phyloP scores from a whole-genome alignment of 2,888 invertebrate species.

The Nomada ruficornis region DNA sequence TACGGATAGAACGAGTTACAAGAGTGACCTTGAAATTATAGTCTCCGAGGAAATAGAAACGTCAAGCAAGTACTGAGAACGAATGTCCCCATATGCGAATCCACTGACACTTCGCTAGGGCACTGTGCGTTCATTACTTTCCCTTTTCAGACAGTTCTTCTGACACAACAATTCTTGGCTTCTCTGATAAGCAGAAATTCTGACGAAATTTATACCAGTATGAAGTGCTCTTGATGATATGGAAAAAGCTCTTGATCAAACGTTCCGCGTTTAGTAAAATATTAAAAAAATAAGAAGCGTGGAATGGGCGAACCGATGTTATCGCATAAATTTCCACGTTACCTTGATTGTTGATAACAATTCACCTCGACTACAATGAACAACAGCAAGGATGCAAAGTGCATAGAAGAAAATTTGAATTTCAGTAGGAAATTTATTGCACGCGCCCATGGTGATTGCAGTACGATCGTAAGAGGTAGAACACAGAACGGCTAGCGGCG shows the following conservation, averaged over 20 bases:
- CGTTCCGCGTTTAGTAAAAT: too few relatives aligned
- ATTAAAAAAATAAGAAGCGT: too few relatives aligned
- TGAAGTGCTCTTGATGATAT: too few relatives aligned
- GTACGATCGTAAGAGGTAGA: slow-evolving; percentile 21
- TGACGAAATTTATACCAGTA: too few relatives aligned
- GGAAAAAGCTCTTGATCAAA: too few relatives aligned
- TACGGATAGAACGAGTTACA: too few relatives aligned
- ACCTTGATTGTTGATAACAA: not conserved
- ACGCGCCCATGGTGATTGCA: not conserved
- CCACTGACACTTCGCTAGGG: slow-evolving; percentile 27
- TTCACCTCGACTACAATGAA: not conserved
- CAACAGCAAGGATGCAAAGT: slow-evolving; percentile 4
- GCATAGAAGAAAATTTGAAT: slow-evolving; percentile 28
- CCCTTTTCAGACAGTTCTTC: too few relatives aligned
- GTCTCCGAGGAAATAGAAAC: too few relatives aligned
- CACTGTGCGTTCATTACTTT: too few relatives aligned
- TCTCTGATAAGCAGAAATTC: too few relatives aligned
- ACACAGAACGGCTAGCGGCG: slow-evolving; percentile 38
- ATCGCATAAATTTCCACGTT: not conserved
- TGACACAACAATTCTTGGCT: too few relatives aligned
- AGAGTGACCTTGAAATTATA: too few relatives aligned
- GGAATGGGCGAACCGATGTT: not conserved
- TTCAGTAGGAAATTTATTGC: slow-evolving; percentile 42
- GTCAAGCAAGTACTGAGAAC: slow-evolving; percentile 34
- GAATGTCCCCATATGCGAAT: slow-evolving; percentile 35